Base-by-base conservation (phyloP, 2,888 invertebrate genomes). In the Cryptophagus acutangulus region DNA sequence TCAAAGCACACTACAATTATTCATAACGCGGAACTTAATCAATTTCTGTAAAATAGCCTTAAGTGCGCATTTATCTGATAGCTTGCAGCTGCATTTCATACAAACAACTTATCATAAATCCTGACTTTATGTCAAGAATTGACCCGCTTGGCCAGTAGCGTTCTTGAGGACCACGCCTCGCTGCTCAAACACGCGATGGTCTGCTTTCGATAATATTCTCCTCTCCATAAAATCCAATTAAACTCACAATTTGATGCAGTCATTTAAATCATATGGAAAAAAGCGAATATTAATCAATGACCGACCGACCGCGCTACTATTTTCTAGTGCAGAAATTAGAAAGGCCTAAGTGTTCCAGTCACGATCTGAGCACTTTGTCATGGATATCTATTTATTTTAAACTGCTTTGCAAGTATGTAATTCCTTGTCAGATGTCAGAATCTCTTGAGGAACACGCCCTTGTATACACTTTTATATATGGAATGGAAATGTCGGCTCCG, bases 271-370 rank as follows among this genome's bases (percentile, higher is more conserved):
- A n/a, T n/a, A n/a, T n/a, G n/a, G n/a, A n/a, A n/a, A n/a, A n/a
- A n/a, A n/a, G n/a, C n/a, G n/a, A n/a, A n/a, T n/a, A n/a, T n/a
- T n/a, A n/a, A n/a, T n/a, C n/a, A n/a, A n/a, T n/a, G n/a, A n/a
- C n/a, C n/a, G n/a, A n/a, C n/a, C n/a, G n/a, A n/a, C n/a, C n/a
- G n/a, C n/a, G n/a, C n/a, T n/a, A n/a, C n/a, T n/a, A n/a, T n/a
- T n/a, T n/a, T n/a, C n/a, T n/a, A n/a, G 46, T 46, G 48, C 57
- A 61, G 58, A 61, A 60, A 61, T 61, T 61, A 60, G 60, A 62
- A 61, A 62, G 59, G 60, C 48, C 51, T 52, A 54, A 58, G 59
- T 55, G 61, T 57, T 61, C 57, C 47, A 57, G 61, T 63, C 63
- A 63, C 63, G 63, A 62, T 59, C 43, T 52, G 41, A 48, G 41